A percentile compares a stretch with the other conserved stretches of the same genome.
phyloP scores from a whole-genome alignment of 2,797 vertebrate species.

The Brotula barbata region DNA sequence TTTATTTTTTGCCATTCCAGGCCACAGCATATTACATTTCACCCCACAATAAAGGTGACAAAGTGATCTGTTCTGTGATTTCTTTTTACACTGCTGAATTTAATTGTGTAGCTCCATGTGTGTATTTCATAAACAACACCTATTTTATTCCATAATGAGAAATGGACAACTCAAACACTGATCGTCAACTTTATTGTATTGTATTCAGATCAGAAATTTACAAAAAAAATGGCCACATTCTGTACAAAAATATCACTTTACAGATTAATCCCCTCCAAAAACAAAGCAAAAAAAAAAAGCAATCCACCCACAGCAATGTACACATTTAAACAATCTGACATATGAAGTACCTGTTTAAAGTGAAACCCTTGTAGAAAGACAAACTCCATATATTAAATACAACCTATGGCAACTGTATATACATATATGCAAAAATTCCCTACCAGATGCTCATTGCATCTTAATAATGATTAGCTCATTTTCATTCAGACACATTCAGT shows the following conservation, averaged over 20 bases:
- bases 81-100: too few relatives aligned
- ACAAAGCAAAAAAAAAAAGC: slow-evolving; percentile 30
- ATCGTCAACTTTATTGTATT: slow-evolving; percentile 68
- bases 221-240: slow-evolving; percentile 46
- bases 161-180: neutral
- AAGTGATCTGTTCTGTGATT: too few relatives aligned
- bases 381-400: slow-evolving; percentile 64
- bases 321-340: slow-evolving; percentile 56
- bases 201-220: slow-evolving; percentile 46
- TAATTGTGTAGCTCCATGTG: too few relatives aligned
- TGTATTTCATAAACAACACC: neutral
- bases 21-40: too few relatives aligned
- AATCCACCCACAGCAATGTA: slow-evolving; percentile 32
- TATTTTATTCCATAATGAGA: slow-evolving; percentile 7
- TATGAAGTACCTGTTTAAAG: slow-evolving; percentile 63
- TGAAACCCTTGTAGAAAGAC: slow-evolving; percentile 63
- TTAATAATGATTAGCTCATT: slow-evolving; percentile 26
- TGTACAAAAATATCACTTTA: slow-evolving; percentile 71
- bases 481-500: slow-evolving; percentile 45
- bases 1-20: too few relatives aligned
- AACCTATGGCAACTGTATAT: slow-evolving; percentile 39
- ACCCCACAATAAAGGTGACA: too few relatives aligned
- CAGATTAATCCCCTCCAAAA: slow-evolving; percentile 18
- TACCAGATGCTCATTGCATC: slow-evolving; percentile 28
- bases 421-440: slow-evolving; percentile 41